Evolutionary conservation across 2,113 vertebrate species (phyloP), one percentile per base, ranked within the genome.

Genomic region (Esox niger): DNA sequence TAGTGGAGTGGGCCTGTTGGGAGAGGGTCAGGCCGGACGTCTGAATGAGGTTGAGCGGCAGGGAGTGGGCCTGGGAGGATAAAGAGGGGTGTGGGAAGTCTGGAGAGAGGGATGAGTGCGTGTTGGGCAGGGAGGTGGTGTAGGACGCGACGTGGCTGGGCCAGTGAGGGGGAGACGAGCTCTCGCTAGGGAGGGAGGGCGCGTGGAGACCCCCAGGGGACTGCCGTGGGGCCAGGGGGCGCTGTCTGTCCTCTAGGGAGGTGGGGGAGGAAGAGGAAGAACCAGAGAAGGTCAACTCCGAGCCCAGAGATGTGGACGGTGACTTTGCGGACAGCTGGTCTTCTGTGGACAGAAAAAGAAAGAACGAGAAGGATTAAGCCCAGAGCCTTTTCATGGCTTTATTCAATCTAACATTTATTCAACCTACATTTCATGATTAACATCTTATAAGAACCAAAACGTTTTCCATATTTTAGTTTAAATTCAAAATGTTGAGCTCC

Each of bases 101-200:
- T 33, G 92, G 91, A 21, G 92, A 92, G 69, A 91, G 91, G 69
- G 91, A 91, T 15, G 91, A 92, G 80, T 91, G 89, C 31, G 89
- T 88, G 78, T 91, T 91, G 21, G 90, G 89, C 27, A 91, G 86
- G 58, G 90, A 90, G 47, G 89, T 89, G 73, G 84, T 83, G 68
- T 85, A 91, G n/a, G 88, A 84, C 59, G 81, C 83, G 1, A 90
- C 86, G 84, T 93, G 87, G 76, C 81, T 91, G 61, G 88, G 85
- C 88, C 89, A 93, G 82, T 90, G 89, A 69, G 90, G 87, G 75
- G 91, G 90, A 68, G 90, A 90, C 17, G 91, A 91, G 73, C 83
- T 92, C 84, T 92, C 91, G 20, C 81, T 90, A 69, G 91, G 91
- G 55, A 92, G 87, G 27, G 91, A 92, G 71, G 91, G 91, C 60